Evolutionary conservation across 2,113 vertebrate species (phyloP).

Genomic region (Alectura lathami): DNA sequence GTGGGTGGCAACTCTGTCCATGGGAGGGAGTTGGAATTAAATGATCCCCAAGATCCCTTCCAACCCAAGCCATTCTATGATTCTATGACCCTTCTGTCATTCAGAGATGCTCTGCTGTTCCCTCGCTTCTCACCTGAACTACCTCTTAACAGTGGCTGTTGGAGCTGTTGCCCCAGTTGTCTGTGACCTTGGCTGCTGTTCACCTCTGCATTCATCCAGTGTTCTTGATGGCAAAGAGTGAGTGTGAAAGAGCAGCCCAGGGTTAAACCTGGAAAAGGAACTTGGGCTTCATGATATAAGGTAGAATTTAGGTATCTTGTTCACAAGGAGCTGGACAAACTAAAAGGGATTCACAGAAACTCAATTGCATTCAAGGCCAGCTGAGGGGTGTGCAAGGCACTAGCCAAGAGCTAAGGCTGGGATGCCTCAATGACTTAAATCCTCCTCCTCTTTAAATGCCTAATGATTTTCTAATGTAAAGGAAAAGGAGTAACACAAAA

Average conservation of each 20-base stretch:
- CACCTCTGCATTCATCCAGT: not conserved
- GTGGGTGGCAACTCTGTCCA: no score
- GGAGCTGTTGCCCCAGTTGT: not conserved
- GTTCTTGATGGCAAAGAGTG: not conserved
- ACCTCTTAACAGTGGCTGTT: not conserved
- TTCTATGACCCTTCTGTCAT: no score
- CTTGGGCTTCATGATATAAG: not conserved
- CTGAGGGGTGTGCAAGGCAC: not conserved
- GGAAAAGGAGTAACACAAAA: not conserved
- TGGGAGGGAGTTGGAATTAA: no score
- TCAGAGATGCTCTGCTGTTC: conserved; percentile 16
- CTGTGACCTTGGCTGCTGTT: not conserved
- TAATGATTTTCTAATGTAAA: not conserved
- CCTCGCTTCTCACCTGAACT: not conserved
- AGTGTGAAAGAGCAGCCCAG: not conserved
- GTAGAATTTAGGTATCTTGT: not conserved
- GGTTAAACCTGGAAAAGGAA: not conserved
- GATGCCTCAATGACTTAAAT: not conserved
- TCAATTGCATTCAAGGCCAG: not conserved
- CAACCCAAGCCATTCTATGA: no score
- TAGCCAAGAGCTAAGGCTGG: not conserved
- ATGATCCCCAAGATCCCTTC: no score
- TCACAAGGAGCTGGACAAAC: not conserved
- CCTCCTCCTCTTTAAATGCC: not conserved
- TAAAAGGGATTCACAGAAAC: not conserved